A percentile compares a stretch with the other conserved stretches of the same genome.
Evolutionary conservation across 2,113 vertebrate genomes (phyloP).

Genomic region (Bos javanicus): DNA sequence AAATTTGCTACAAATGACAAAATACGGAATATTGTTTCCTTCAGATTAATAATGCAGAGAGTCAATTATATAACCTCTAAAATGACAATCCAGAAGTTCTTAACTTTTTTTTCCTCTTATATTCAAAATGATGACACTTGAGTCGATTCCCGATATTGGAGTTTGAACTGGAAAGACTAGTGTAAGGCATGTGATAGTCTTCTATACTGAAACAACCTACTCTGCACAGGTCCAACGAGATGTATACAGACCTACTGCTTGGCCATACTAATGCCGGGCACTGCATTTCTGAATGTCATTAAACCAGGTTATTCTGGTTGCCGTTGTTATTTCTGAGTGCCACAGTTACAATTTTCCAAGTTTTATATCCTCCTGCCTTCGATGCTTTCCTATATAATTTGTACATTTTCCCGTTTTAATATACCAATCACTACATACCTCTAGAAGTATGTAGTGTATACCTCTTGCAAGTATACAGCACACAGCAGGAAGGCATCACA

Average conservation of each 20-base stretch:
- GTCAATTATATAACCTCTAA: neutral
- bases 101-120: neutral
- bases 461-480: neutral
- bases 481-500: neutral
- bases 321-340: neutral
- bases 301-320: neutral
- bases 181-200: neutral
- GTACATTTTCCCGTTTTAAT: neutral
- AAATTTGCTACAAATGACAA: neutral
- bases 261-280: too few relatives aligned
- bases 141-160: neutral
- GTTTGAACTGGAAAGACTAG: neutral
- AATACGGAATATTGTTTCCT: neutral
- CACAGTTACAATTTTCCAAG: neutral
- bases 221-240: neutral
- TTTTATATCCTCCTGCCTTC: neutral
- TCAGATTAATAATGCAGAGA: neutral
- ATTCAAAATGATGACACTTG: neutral
- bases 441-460: neutral
- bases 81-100: neutral
- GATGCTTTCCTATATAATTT: neutral
- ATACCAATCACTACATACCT: neutral
- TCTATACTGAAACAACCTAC: neutral
- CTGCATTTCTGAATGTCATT: neutral
- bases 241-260: accelerated